A percentile compares a stretch with the other conserved stretches of the same genome.
These are phyloP conservation scores for Phacellophora camtschatica DNA, from an alignment of 30 jellyfish, hydroid and myxozoan genomes.

Conservation along the genomic window DNA sequence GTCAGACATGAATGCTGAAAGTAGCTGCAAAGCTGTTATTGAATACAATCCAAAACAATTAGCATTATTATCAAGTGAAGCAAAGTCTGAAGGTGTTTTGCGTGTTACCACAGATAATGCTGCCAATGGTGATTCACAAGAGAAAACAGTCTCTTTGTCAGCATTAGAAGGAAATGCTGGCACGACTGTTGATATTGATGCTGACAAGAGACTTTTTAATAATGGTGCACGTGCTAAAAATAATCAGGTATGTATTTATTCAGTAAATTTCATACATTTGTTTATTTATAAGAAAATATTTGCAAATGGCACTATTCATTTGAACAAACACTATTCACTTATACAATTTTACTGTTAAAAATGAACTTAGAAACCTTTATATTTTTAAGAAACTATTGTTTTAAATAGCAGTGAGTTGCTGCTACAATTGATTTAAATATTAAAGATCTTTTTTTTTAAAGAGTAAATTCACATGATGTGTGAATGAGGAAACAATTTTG, in stretches of 20 bases:
- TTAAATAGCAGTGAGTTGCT: too few relatives aligned
- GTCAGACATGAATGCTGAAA: not conserved
- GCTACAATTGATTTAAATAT: too few relatives aligned
- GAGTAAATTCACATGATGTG: too few relatives aligned
- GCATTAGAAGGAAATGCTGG: conserved; percentile 64
- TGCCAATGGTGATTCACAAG: conserved; percentile 40
- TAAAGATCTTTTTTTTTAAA: too few relatives aligned
- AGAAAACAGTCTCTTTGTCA: conserved; percentile 88
- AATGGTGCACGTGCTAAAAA: conserved; percentile 70
- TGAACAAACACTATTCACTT: too few relatives aligned
- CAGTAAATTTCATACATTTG: not conserved
- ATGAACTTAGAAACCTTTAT: too few relatives aligned
- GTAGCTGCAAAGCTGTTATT: not conserved
- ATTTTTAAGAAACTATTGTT: too few relatives aligned
- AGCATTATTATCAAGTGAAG: not conserved
- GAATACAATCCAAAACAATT: not conserved
- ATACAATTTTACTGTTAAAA: too few relatives aligned
- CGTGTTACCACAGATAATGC: conserved; percentile 8
- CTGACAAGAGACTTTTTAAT: not conserved
- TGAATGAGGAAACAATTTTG: too few relatives aligned
- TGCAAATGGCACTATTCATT: too few relatives aligned
- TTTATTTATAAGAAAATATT: too few relatives aligned
- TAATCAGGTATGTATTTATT: conserved; percentile 21
- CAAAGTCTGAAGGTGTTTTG: conserved; percentile 11
- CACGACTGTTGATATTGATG: not conserved